A percentile compares a stretch with the other conserved stretches of the same genome.
Evolutionary conservation across 2,113 vertebrate species (phyloP).

Genomic region (Limanda limanda): DNA sequence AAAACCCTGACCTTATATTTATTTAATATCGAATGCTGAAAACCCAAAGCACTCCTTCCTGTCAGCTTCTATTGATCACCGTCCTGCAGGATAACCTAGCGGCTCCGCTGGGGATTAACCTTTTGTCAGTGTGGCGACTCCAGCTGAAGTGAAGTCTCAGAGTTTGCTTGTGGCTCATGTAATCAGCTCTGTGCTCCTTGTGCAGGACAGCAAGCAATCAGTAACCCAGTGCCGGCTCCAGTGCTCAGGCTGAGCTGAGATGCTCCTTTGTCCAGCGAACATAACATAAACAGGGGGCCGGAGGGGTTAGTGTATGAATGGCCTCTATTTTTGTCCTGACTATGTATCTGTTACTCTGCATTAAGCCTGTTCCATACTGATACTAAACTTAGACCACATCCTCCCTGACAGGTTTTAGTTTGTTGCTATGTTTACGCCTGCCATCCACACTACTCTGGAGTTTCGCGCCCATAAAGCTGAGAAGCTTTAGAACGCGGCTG

Average conservation of each 20-base stretch:
- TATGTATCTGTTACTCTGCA: not conserved
- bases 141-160: conserved; percentile 26
- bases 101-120: conserved; percentile 63
- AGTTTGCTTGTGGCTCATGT: conserved; percentile 33
- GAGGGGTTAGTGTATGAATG: not conserved
- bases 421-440: too few species aligned
- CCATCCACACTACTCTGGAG: too few species aligned
- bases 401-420: too few species aligned
- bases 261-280: conserved; percentile 7
- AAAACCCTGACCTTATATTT: conserved; percentile 52
- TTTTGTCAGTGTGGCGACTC: conserved; percentile 53
- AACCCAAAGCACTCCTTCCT: conserved; percentile 47
- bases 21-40: conserved; percentile 48
- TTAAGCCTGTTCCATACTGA: not conserved
- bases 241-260: conserved; percentile 20
- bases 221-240: conserved; percentile 16
- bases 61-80: conserved; percentile 68
- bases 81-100: conserved; percentile 42
- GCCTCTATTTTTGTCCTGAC: not conserved
- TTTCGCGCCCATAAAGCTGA: too few species aligned
- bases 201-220: conserved; percentile 23
- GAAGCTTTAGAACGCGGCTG: too few species aligned
- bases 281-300: not conserved
- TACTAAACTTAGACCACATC: too few species aligned
- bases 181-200: conserved; percentile 53